Evolutionary conservation across 2,113 vertebrate species (phyloP).

Genomic region (Limanda limanda): DNA sequence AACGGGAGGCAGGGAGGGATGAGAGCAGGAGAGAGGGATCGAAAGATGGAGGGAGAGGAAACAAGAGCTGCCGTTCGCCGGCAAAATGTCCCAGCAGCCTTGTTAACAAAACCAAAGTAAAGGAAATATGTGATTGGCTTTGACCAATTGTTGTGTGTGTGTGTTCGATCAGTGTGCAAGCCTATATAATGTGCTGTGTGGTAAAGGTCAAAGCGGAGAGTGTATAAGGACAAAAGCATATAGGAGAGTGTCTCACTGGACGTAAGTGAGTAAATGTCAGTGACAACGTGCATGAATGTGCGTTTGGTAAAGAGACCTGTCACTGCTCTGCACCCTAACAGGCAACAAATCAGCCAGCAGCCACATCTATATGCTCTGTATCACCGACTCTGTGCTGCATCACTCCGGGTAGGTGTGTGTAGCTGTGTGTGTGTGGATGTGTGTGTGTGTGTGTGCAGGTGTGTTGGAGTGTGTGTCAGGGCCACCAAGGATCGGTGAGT

Average conservation of each 20-base stretch:
- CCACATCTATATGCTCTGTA: slow-evolving; percentile 51
- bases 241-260: slow-evolving; percentile 8
- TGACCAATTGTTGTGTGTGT: slow-evolving; percentile 24
- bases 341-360: slow-evolving; percentile 76
- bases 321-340: slow-evolving; percentile 61
- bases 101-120: slow-evolving; percentile 54
- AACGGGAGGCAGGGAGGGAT: background rate
- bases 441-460: slow-evolving; percentile 4
- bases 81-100: slow-evolving; percentile 49
- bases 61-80: slow-evolving; percentile 51
- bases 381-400: slow-evolving; percentile 31
- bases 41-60: slow-evolving; percentile 51
- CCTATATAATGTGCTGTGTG: background rate
- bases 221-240: background rate
- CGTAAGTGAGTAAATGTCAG: slow-evolving; percentile 9
- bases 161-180: background rate
- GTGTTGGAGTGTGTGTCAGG: slow-evolving; percentile 11
- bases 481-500: slow-evolving; percentile 36
- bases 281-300: slow-evolving; percentile 3
- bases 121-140: slow-evolving; percentile 55
- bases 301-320: slow-evolving; percentile 32
- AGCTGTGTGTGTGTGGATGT: background rate
- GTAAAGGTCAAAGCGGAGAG: background rate
- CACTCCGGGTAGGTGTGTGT: background rate
- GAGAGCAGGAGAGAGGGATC: slow-evolving; percentile 24